Base-by-base conservation (phyloP, 2,113 vertebrate genomes). In the Chascanopsetta lugubris region DNA sequence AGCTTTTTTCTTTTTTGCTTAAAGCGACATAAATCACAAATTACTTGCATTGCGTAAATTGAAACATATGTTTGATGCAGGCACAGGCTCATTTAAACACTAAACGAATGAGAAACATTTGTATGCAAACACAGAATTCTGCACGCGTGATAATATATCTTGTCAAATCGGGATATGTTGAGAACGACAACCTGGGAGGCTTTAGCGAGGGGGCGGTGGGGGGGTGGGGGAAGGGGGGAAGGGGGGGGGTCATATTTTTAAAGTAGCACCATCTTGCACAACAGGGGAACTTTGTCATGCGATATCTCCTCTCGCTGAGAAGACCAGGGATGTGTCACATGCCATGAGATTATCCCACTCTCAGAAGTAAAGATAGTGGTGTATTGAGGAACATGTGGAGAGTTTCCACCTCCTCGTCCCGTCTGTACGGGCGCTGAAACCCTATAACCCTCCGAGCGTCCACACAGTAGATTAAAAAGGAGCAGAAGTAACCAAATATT, bases 1-100 rank as follows among this genome's bases (percentile, higher is more conserved):
- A 57, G 47, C 48, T 70, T 21, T 7, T 34, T 48, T 61, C 47
- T 53, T 70, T 21, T 7, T 34, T 18, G 8, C 30, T 49, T 49
- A 63, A 67, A 30, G 21, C 67, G 18, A 36, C 3, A 38, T 80
- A 76, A 82, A 84, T 85, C 81, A 77, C 61, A 49, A 51, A 79
- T 69, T 51, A 21, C 58, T 72, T 62, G 56, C 61, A 30, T 30
- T 20, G 62, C 7, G 55, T 83, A 74, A 82, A 75, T 61, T 73
- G 65, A 86, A 85, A 83, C 80, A 84, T 38, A 62, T 82, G 79
- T 69, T 66, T 75, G 49, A 57, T 70, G 22, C 51, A 47, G 61
- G 26, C 59, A 21, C 13, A 2, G 22, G 30, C 69, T 79, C 45
- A 78, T 75, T 72, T 74, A 56, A 59, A 47, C 47, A 70, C 61